phyloP scores from a whole-genome alignment of 2,113 vertebrate species.

The Tragelaphus strepsiceros region DNA sequence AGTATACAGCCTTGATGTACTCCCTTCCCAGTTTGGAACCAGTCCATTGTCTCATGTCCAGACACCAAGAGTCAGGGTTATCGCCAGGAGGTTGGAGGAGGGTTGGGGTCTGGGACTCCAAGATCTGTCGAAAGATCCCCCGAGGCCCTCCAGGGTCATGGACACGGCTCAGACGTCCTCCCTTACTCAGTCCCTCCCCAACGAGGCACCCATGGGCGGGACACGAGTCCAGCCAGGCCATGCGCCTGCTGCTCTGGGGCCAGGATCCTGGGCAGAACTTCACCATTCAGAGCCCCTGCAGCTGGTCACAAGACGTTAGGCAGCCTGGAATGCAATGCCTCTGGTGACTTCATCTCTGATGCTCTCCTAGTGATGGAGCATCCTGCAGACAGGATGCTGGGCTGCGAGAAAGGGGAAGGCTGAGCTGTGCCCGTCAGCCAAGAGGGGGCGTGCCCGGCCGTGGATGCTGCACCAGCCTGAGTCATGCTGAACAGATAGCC shows the following conservation, averaged over 20 bases:
- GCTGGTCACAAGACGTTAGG: rapidly evolving
- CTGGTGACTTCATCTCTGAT: rapidly evolving
- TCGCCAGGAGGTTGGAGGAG: rapidly evolving
- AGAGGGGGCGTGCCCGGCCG: neutral
- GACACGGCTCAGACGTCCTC: rapidly evolving
- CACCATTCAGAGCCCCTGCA: neutral
- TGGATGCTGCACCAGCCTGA: rapidly evolving
- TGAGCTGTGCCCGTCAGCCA: rapidly evolving
- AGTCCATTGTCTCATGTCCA: neutral
- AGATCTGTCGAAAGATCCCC: neutral
- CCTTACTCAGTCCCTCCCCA: rapidly evolving
- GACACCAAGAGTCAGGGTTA: neutral
- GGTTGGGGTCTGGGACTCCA: neutral
- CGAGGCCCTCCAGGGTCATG: rapidly evolving
- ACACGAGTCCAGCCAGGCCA: neutral
- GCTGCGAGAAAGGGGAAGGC: rapidly evolving
- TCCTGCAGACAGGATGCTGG: neutral
- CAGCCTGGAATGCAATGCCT: rapidly evolving
- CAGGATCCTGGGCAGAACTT: rapidly evolving
- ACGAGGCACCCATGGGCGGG: rapidly evolving
- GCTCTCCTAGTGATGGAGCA: rapidly evolving
- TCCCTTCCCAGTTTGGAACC: neutral
- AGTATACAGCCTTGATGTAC: neutral
- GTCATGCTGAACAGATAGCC: rapidly evolving
- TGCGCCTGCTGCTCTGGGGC: neutral